phyloP scores from a whole-genome alignment of 2,113 vertebrate species.

The Lepisosteus osseus region DNA sequence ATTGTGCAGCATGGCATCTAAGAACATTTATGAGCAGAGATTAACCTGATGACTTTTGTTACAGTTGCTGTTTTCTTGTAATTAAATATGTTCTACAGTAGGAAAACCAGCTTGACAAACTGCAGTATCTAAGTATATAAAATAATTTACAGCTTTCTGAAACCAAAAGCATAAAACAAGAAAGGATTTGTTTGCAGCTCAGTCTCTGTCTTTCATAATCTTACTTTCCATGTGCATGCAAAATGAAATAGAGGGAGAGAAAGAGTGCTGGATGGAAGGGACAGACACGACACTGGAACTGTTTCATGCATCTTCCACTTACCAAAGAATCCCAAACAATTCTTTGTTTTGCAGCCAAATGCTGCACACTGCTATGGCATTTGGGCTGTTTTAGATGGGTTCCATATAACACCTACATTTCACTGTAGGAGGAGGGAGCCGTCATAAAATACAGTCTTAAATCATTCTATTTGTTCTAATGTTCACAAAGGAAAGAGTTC shows the following conservation, averaged over 20 bases:
- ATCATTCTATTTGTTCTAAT: neutral
- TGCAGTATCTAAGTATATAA: no score
- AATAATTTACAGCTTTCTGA: no score
- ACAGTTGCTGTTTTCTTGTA: no score
- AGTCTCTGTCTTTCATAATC: no score
- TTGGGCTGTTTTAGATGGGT: neutral
- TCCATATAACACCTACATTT: conserved; percentile 26
- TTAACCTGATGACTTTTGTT: no score
- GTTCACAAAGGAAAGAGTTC: neutral
- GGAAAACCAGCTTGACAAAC: no score
- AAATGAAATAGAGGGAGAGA: neutral
- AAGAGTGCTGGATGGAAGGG: conserved; percentile 27
- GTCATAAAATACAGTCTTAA: neutral
- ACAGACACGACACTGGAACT: conserved; percentile 38
- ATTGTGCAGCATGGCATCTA: no score
- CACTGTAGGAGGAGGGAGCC: conserved; percentile 38
- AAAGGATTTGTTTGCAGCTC: no score
- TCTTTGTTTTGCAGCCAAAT: conserved; percentile 55
- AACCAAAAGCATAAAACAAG: no score
- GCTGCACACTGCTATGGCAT: conserved; percentile 15
- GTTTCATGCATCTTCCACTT: conserved; percentile 62
- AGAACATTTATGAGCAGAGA: no score
- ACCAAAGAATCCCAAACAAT: conserved; percentile 70
- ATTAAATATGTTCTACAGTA: neutral
- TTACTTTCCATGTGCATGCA: neutral